Evolutionary conservation across 2,797 vertebrate genomes (phyloP), one percentile per base, ranked within the genome.

Genomic region (Echeneis naucrates): DNA sequence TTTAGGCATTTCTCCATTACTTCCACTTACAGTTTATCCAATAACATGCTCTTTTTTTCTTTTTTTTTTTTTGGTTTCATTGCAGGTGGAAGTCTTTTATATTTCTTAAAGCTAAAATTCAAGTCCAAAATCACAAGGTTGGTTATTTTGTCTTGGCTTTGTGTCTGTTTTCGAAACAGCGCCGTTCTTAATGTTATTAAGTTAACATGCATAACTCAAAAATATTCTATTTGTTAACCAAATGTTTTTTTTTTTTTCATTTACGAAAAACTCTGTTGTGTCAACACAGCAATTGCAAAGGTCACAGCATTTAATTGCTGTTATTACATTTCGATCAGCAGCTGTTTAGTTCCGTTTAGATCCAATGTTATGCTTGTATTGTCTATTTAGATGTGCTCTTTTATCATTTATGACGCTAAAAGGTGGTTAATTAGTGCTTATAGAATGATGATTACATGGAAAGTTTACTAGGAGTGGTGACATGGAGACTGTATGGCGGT

Each of bases 401-500:
- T 83, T 50, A 47, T 77, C 53, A 72, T 77, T n/a, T 77, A 72
- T 59, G 50, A 55, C 59, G 68, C 59, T 69, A 54, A 77, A 82
- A 42, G 24, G 44, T 50, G 47, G 57, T 82, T 86, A 75, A 85
- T 86, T 78, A 57, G 76, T 57, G 58, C 57, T 81, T 65, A n/a
- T n/a, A 69, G 83, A 87, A 60, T 79, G 61, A 85, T 85, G 83
- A 90, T 69, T 69, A 32, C 59, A 84, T 66, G 75, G 72, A 88
- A 87, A 75, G 60, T 78, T 81, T 76, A 73, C 58, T 48, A 70
- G 70, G 65, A 76, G 70, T 42, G 62, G 76, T 56, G 40, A 48
- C 26, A n/a, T 77, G 84, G 84, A 91, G 90, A 84, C 87, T 84
- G 77, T 8, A 19, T 66, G 87, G 83, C 84, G 87, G 87, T 78